Evolutionary conservation across 2,113 vertebrate species (phyloP).

Genomic region (Progne subis): DNA sequence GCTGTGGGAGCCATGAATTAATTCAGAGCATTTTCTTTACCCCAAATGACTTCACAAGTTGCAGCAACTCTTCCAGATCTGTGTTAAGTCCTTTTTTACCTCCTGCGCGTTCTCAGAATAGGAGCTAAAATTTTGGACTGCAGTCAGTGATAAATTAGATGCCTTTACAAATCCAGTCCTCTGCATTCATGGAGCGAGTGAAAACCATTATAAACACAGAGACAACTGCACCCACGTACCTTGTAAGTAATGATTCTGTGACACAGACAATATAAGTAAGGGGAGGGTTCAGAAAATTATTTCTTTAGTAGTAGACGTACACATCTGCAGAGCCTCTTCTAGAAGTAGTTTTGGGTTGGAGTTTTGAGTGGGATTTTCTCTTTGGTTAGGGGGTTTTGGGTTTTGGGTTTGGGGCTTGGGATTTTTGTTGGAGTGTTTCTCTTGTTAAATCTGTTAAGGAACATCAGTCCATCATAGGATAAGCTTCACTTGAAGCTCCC

Average conservation of each 20-base stretch:
- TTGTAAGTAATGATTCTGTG: not conserved
- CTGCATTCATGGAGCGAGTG: not conserved
- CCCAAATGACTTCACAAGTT: not conserved
- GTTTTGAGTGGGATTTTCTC: not conserved
- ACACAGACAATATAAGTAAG: not conserved
- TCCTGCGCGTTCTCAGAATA: not conserved
- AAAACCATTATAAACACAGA: not conserved
- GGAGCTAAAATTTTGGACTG: not conserved
- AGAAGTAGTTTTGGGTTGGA: not conserved
- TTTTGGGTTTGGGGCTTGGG: rapidly evolving
- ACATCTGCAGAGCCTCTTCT: not conserved
- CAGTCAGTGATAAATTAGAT: not conserved
- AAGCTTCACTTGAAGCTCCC: not conserved
- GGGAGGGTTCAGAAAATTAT: not conserved
- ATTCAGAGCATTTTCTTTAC: not conserved
- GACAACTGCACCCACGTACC: not conserved
- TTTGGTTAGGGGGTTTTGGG: not conserved
- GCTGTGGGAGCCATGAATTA: not conserved
- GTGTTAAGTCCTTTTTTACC: not conserved
- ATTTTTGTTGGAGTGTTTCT: not conserved
- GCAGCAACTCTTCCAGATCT: not conserved
- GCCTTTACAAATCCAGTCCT: not conserved
- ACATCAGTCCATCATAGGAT: not conserved
- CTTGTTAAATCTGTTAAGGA: not conserved
- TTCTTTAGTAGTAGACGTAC: not conserved